Evolutionary conservation across 2,888 invertebrate species (phyloP), one percentile per base, ranked within the genome.

Genomic region (Spodoptera littoralis): DNA sequence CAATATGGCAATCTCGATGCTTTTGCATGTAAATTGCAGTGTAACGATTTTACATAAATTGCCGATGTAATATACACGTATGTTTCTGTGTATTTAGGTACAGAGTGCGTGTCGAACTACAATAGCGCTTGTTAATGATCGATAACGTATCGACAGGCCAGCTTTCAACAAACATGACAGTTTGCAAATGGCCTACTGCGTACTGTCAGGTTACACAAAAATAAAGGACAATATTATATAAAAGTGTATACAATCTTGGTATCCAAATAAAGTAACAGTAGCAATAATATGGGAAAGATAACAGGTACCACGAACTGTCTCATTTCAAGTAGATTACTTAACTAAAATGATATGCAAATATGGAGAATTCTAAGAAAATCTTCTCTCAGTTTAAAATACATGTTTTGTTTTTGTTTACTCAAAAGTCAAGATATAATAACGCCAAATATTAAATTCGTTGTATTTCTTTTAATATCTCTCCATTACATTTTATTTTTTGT

Each of bases 21-120:
- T 64, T 80, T 79, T 57, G 69, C 65, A 80, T 82, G 80, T 73
- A 82, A 82, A 81, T 79, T 72, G 63, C 61, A 75, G 59, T 62
- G 57, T 48, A 61, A 52, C 55, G 61, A 70, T 76, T 77, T 64
- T 60, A 65, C 66, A 77, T 74, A 79, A 75, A 75, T 76, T 76
- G 72, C 56, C 57, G 45, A 5, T 36, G 61, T 43, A 24, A 73
- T 56, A 53, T 57, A 57, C 49, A n/a, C 9, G 8, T 47, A 22
- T 24, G 42, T 47, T 4, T 56, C 41, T 24, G 46, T 49, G 49
- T 36, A 49, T 52, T 48, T 41, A 60, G 18, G 42, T 12, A 41
- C 13, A 60, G 43, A 30, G 45, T 67, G 67, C 62, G 63, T 76
- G 67, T 60, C 58, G 41, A 11, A 18, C 27, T 49, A 55, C 61